Evolutionary conservation across 2,888 invertebrate species (phyloP), one percentile per base, ranked within the genome.

Genomic region (Lycocerus yunnanus): DNA sequence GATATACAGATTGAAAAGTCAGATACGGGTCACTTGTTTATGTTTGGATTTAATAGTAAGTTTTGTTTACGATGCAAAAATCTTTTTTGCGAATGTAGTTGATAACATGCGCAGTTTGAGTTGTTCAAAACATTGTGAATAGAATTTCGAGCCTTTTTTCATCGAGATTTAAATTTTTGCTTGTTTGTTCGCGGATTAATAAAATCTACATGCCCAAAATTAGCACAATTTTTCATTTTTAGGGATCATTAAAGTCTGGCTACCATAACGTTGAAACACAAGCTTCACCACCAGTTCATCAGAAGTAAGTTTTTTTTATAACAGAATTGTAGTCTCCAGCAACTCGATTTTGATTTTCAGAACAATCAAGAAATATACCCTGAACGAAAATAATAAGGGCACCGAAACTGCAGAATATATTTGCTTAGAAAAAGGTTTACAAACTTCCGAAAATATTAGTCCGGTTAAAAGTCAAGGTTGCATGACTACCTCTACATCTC

Each of bases 21-120:
- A 72, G 21, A 60, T 72, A 20, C 67, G 61, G 11, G 18, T 67
- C n/a, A 43, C 66, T 15, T 15, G 43, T 11, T 14, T 60, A 15
- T n/a, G 61, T 13, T 20, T 72, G 10, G 72, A 72, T 14, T 15
- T 59, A 14, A 27, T 72, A n/a, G 72, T 72, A 18, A 67, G 72
- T 68, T 59, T 20, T 13, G 10, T 18, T 13, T 59, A 15, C 15
- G 6, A 6, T 5, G 58, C 58, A 13, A n/a, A n/a, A 58, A 58
- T 58, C 4, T 18, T 18, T 3, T 3, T 18, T 4, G 2, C 18
- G 4, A 3, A 2, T 18, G 3, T 18, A 2, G 4, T 18, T 18
- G 3, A 18, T 18, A 3, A 3, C 18, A 18, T 4, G 18, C 18
- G 18, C n/a, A n/a, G n/a, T n/a, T n/a, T n/a, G n/a, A n/a, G n/a